Conservation (phyloP, 2,797 vertebrate genomes). For the Sebastes variabilis region DNA sequence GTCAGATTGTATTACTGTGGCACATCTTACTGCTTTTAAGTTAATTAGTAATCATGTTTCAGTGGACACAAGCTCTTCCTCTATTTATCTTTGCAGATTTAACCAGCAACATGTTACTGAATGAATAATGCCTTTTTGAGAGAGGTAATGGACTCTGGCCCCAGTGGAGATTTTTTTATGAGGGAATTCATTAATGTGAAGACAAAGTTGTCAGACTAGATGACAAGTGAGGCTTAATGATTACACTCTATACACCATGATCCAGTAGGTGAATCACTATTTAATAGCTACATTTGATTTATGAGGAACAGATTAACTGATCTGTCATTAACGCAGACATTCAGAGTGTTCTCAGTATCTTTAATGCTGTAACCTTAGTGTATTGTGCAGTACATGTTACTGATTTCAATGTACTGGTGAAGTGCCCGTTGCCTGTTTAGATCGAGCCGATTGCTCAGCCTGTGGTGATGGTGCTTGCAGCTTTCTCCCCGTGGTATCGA, state of each 20-base stretch:
- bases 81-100: constrained; percentile 36
- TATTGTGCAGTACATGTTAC: neutral
- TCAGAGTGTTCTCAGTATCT: neutral
- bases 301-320: constrained; percentile 15
- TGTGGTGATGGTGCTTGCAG: too few relatives aligned
- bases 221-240: constrained; percentile 22
- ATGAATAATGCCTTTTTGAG: constrained; percentile 41
- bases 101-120: constrained; percentile 28
- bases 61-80: neutral
- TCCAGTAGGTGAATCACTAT: constrained; percentile 25
- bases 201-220: constrained; percentile 21
- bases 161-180: neutral
- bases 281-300: constrained; percentile 33
- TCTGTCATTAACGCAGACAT: neutral
- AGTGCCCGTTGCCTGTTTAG: too few relatives aligned
- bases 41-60: constrained; percentile 41
- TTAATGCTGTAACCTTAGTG: constrained; percentile 6
- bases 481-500: too few relatives aligned
- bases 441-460: too few relatives aligned
- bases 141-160: constrained; percentile 40
- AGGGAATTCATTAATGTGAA: constrained; percentile 19
- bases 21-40: constrained; percentile 18
- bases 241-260: constrained; percentile 8
- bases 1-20: constrained; percentile 4
- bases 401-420: neutral